Base-by-base conservation (phyloP, 2,888 invertebrate species). In the Trisateles emortualis region DNA sequence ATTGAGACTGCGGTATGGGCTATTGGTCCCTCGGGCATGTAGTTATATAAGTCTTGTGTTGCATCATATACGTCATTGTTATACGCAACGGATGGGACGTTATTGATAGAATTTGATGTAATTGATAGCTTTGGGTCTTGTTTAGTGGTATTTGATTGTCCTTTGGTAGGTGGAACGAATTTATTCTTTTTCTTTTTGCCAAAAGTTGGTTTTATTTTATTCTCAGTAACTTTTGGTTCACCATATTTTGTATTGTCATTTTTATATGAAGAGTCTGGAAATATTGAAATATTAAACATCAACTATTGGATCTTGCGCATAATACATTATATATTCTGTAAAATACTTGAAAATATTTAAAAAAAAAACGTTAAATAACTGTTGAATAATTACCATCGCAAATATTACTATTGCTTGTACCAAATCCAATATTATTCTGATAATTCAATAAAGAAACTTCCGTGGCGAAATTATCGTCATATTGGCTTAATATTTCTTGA, bases 161-260 rank as follows among this genome's bases (percentile, higher is more conserved):
- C n/a, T 49, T 48, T 86, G 1, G 68, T 60, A 0, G 88, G 86
- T 1, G 84, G 77, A 1, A 78, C 51, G 43, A 87, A 88, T 57
- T 86, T 87, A 2, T 52, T 63, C 52, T 64, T 68, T 52, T 64
- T 68, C 53, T 69, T 68, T 66, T 83, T 84, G 9, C 76, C 76
- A 38, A 82, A 85, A 42, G 35, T 72, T 2, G 79, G 83, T 45
- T 78, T 49, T 52, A 76, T 74, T 65, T 73, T 72, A 19, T 33
- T 3, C 41, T 52, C 41, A 8, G 38, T 14, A 38, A 29, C 52
- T 16, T 43, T 59, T 30, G 46, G 38, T 60, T 59, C 48, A 17
- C 60, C 42, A 19, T 11, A 26, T 10, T 22, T 32, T 5, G 14
- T 3, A 40, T 39, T n/a, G n/a, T n/a, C 11, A 3, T 14, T 17